These are phyloP conservation scores for Amaurobius ferox DNA, from an alignment of 2,888 invertebrate species.

Conservation along the genomic window DNA sequence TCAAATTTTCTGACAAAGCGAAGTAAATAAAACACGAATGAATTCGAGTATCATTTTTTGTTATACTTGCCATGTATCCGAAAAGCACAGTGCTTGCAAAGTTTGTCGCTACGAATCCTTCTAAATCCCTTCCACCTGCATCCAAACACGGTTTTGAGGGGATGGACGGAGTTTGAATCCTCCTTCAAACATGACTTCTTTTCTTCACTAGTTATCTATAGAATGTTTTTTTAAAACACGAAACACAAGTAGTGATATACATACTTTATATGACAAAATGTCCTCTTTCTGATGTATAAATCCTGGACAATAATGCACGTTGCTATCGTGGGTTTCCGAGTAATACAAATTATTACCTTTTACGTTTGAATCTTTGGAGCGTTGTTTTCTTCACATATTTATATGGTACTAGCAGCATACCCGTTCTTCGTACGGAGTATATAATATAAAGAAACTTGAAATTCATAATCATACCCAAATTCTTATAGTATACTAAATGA, in stretches of 20 bases:
- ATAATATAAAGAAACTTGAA: no score
- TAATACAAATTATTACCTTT: not conserved
- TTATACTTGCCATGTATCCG: slow-evolving; percentile 17
- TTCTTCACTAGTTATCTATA: slow-evolving; percentile 51
- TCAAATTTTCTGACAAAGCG: not conserved
- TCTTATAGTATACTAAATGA: no score
- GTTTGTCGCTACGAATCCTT: slow-evolving; percentile 21
- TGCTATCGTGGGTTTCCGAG: not conserved
- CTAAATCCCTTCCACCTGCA: slow-evolving; percentile 58
- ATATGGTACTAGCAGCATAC: not conserved
- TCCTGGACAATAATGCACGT: slow-evolving; percentile 21
- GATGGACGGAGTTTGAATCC: not conserved
- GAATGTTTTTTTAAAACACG: slow-evolving; percentile 17
- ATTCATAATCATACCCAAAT: no score
- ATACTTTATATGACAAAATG: slow-evolving; percentile 57
- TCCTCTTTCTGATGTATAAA: slow-evolving; percentile 45
- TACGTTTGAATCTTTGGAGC: not conserved
- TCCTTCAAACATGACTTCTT: slow-evolving; percentile 26
- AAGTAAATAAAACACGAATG: slow-evolving; percentile 36
- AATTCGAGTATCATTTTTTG: slow-evolving; percentile 50
- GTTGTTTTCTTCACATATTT: not conserved
- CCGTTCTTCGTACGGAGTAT: no score
- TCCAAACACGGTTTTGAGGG: slow-evolving; percentile 33
- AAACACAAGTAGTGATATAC: slow-evolving; percentile 53
- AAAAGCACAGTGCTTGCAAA: slow-evolving; percentile 16